A percentile compares a stretch with the other conserved stretches of the same genome.
phyloP scores from a whole-genome alignment of 2,113 vertebrate species.

The Miniopterus natalensis region DNA sequence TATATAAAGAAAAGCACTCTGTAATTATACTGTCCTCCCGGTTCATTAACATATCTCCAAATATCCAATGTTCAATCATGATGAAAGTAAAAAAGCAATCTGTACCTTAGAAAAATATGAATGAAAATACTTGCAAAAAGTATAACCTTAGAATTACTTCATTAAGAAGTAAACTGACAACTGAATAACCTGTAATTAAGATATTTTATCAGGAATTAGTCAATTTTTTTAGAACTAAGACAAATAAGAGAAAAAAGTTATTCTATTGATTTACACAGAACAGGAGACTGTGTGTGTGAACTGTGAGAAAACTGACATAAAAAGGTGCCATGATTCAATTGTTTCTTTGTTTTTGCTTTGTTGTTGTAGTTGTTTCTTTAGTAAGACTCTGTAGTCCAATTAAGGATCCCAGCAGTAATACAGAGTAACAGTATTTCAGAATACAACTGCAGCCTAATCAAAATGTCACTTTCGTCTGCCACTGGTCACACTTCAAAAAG shows the following conservation, averaged over 20 bases:
- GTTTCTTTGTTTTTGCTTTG: not conserved
- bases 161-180: slow-evolving; percentile 52
- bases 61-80: slow-evolving; percentile 6
- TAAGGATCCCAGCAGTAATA: not conserved
- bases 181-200: not conserved
- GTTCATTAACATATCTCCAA: slow-evolving; percentile 19
- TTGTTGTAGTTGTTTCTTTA: not conserved
- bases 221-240: not conserved
- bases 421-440: slow-evolving; percentile 38
- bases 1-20: not conserved
- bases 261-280: not conserved
- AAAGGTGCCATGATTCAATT: not conserved
- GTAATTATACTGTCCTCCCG: not conserved
- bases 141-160: not conserved
- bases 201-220: not conserved
- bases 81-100: not conserved
- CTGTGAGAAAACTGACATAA: not conserved
- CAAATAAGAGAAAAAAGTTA: not conserved
- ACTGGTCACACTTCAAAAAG: slow-evolving; percentile 49
- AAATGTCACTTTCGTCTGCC: slow-evolving; percentile 52
- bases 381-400: slow-evolving; percentile 13
- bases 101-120: slow-evolving; percentile 18
- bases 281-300: not conserved
- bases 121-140: not conserved
- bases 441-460: not conserved